A percentile compares a stretch with the other conserved stretches of the same genome.
Conservation (phyloP, 1,140 invertebrate species). For the Nasonia vitripennis region DNA sequence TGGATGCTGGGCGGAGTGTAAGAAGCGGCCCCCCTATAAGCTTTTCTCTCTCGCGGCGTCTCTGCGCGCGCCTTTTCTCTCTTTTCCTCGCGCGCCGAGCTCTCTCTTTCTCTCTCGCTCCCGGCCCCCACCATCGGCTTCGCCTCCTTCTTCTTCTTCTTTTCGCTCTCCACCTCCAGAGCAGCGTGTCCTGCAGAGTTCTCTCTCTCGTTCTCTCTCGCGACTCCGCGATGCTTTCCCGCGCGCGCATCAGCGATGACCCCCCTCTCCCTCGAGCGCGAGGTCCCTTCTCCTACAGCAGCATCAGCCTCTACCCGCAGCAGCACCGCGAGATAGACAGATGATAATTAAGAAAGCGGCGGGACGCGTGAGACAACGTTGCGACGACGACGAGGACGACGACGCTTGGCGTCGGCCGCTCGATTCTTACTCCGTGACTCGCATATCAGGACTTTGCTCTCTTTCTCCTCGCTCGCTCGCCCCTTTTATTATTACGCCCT, state of each 20-base stretch:
- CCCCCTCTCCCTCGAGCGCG: background rate
- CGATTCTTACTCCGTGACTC: slow-evolving; percentile 63
- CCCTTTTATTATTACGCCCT: slow-evolving; percentile 55
- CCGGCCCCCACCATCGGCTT: slow-evolving; percentile 7
- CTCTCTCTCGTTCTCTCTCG: slow-evolving; percentile 54
- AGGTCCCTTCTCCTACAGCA: background rate
- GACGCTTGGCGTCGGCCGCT: slow-evolving; percentile 46
- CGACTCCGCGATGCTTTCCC: slow-evolving; percentile 29
- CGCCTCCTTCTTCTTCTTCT: slow-evolving; percentile 48
- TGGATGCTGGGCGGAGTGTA: slow-evolving; percentile 76
- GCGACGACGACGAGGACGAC: slow-evolving; percentile 59
- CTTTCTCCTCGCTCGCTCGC: slow-evolving; percentile 42
- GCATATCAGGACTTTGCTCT: slow-evolving; percentile 52
- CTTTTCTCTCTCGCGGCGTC: slow-evolving; percentile 44
- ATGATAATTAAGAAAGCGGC: slow-evolving; percentile 75
- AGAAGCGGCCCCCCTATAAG: slow-evolving; percentile 63
- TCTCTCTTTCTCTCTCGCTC: slow-evolving; percentile 36
- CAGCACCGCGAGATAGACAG: slow-evolving; percentile 73
- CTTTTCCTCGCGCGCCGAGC: slow-evolving; percentile 51
- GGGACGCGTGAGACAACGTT: slow-evolving; percentile 65
- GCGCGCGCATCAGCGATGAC: slow-evolving; percentile 31
- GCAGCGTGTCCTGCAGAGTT: background rate
- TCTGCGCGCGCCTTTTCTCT: slow-evolving; percentile 47
- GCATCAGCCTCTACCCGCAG: slow-evolving; percentile 9
- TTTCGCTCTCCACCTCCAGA: slow-evolving; percentile 9